phyloP scores from a whole-genome alignment of 2,888 invertebrate species.

The Drosophila mimica region DNA sequence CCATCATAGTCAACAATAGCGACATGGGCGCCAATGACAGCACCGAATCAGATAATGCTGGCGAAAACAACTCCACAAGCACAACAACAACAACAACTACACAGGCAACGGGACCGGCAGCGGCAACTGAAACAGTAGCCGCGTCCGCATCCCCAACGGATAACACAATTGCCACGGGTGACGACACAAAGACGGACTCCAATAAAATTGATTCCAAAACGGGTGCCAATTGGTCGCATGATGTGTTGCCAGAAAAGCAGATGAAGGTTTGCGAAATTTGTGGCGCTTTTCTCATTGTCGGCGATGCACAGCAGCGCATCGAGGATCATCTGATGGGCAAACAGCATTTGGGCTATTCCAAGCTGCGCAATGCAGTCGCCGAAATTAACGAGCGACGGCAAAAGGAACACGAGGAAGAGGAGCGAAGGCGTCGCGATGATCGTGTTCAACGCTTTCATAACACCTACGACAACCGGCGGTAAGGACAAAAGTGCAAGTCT shows the following conservation, averaged over 20 bases:
- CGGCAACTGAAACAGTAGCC: conserved; percentile 15
- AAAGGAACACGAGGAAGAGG: conserved; percentile 87
- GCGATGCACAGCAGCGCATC: conserved; percentile 98
- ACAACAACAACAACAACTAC: background rate
- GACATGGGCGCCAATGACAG: conserved; percentile 26
- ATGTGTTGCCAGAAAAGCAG: conserved; percentile 96
- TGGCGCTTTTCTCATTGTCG: conserved; percentile 99
- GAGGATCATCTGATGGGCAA: conserved; percentile 99
- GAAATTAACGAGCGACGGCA: conserved; percentile 88
- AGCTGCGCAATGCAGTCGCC: conserved; percentile 89
- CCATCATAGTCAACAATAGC: conserved; percentile 15
- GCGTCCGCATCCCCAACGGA: conserved; percentile 17
- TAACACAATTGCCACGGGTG: conserved; percentile 25
- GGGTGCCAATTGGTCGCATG: conserved; percentile 88
- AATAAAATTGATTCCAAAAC: conserved; percentile 49
- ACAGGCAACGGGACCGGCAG: background rate
- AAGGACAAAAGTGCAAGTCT: conserved; percentile 9
- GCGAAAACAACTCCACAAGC: conserved; percentile 3
- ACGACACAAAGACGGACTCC: conserved; percentile 40
- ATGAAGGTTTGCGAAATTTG: conserved; percentile 99
- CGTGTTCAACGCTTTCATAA: conserved; percentile 70
- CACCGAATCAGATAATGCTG: conserved; percentile 13
- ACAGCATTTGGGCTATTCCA: conserved; percentile 96
- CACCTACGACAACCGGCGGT: conserved; percentile 72
- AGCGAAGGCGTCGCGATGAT: conserved; percentile 82